Evolutionary conservation across 2,888 invertebrate species (phyloP).

Genomic region (Folsomia candida): DNA sequence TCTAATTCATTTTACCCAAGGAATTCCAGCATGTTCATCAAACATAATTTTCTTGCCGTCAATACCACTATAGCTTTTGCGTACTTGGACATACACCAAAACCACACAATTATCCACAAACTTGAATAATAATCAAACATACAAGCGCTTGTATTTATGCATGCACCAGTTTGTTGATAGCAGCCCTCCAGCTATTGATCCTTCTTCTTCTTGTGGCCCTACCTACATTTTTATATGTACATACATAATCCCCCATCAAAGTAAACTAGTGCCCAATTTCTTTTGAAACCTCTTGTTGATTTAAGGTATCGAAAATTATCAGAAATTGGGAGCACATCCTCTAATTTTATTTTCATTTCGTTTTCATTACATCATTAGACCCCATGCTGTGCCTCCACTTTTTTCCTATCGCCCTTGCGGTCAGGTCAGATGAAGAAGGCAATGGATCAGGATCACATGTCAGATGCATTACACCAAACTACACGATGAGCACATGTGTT

Average conservation of each 20-base stretch:
- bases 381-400: constrained; percentile 12
- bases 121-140: too few species aligned
- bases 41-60: too few species aligned
- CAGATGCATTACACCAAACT: not conserved
- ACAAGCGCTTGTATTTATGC: too few species aligned
- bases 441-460: constrained; percentile 14
- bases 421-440: constrained; percentile 9
- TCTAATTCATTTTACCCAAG: not conserved
- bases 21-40: not conserved
- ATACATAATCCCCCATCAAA: too few species aligned
- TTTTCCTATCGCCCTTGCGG: constrained; percentile 12
- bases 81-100: too few species aligned
- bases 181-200: too few species aligned
- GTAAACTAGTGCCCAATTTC: too few species aligned
- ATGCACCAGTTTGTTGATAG: too few species aligned
- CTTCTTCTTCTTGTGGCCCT: too few species aligned
- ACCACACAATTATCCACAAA: too few species aligned
- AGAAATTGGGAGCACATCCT: not conserved
- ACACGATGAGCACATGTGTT: not conserved
- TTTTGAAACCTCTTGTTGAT: not conserved
- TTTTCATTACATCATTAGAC: constrained; percentile 13
- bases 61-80: too few species aligned
- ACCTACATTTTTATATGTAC: too few species aligned
- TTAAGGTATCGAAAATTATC: not conserved
- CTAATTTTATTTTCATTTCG: constrained; percentile 4